Evolutionary conservation across 1,140 invertebrate species (phyloP).

Genomic region (Elysia chlorotica): DNA sequence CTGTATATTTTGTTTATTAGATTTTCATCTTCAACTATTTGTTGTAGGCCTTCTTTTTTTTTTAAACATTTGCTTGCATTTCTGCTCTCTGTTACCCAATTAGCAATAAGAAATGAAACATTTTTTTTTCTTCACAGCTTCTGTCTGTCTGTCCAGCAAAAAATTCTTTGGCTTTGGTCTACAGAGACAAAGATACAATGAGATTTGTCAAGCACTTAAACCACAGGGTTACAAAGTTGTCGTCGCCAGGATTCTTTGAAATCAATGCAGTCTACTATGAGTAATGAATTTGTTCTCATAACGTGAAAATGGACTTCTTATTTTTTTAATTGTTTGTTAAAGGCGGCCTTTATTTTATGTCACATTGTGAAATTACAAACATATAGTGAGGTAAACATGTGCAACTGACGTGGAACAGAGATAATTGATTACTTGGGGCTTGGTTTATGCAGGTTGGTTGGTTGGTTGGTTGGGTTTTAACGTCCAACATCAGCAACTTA

Average conservation of each 20-base stretch:
- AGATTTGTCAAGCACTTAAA: conserved; percentile 66
- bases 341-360: too few relatives aligned
- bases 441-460: neutral
- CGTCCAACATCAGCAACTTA: too few relatives aligned
- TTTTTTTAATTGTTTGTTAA: too few relatives aligned
- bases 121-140: conserved; percentile 50
- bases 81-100: too few relatives aligned
- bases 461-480: neutral
- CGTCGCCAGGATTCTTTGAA: conserved; percentile 44
- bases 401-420: neutral
- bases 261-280: conserved; percentile 55
- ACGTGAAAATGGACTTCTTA: neutral
- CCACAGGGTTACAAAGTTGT: conserved; percentile 34
- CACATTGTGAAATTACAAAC: neutral
- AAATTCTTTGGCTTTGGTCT: conserved; percentile 65
- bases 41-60: too few relatives aligned
- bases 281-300: neutral
- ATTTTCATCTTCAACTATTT: too few relatives aligned
- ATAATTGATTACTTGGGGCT: neutral
- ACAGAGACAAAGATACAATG: conserved; percentile 64
- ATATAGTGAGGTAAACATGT: too few relatives aligned
- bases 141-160: conserved; percentile 61
- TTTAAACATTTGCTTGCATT: too few relatives aligned
- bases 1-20: too few relatives aligned
- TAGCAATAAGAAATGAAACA: neutral